Evolutionary conservation across 2,888 invertebrate species (phyloP).

Genomic region (Steinernema carpocapsae): DNA sequence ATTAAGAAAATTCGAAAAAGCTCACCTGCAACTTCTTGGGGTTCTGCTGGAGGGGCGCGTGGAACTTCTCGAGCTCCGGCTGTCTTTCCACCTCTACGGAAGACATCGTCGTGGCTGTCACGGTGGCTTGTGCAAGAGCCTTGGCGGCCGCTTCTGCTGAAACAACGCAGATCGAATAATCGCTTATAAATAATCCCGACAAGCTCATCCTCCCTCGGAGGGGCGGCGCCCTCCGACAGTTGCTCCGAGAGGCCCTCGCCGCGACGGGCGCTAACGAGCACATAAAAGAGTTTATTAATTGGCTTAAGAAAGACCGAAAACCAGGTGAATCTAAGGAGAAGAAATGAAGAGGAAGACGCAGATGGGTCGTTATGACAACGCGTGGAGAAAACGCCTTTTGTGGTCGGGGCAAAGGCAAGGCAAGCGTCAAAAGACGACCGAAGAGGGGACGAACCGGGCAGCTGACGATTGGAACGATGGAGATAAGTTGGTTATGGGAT

Average conservation of each 20-base stretch:
- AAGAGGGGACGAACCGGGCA: not conserved
- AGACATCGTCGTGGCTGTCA: slow-evolving; percentile 9
- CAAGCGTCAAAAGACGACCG: too few species aligned
- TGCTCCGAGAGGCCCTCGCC: not conserved
- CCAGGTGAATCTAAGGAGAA: too few species aligned
- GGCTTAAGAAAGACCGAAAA: too few species aligned
- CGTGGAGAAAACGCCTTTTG: not conserved
- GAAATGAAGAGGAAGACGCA: not conserved
- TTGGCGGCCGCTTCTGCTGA: slow-evolving; percentile 27
- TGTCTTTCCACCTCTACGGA: slow-evolving; percentile 19
- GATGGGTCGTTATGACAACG: not conserved
- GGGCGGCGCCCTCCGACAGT: not conserved
- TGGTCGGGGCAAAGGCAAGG: not conserved
- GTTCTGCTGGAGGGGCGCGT: not conserved
- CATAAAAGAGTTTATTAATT: not conserved
- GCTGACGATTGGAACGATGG: not conserved
- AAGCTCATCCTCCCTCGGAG: not conserved
- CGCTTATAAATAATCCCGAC: not conserved
- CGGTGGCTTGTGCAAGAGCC: not conserved
- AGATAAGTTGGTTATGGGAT: not conserved
- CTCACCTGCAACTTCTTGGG: not conserved
- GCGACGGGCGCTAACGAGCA: not conserved
- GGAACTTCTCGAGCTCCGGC: slow-evolving; percentile 28
- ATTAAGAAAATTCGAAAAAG: not conserved
- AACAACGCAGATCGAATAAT: slow-evolving; percentile 10